phyloP scores from a whole-genome alignment of 2,888 invertebrate species.

The Pherbina coryleti region DNA sequence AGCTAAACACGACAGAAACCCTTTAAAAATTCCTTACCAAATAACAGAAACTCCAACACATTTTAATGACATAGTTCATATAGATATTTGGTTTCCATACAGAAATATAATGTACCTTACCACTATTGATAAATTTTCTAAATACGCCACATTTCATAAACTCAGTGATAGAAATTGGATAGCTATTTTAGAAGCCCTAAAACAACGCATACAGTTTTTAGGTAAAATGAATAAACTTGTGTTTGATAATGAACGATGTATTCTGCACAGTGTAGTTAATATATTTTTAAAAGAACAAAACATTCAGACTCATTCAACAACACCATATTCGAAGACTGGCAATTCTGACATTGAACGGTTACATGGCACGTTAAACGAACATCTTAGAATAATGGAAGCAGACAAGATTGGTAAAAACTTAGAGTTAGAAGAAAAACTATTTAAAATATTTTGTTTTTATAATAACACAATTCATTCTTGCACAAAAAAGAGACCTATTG shows the following conservation, averaged over 20 bases:
- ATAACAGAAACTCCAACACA: slow-evolving; percentile 41
- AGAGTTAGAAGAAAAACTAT: too few species aligned
- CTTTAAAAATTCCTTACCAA: slow-evolving; percentile 33
- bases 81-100: slow-evolving; percentile 36
- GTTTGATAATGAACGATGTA: too few species aligned
- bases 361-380: slow-evolving; percentile 39
- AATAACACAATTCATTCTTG: too few species aligned
- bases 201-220: neutral
- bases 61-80: slow-evolving; percentile 49
- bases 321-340: slow-evolving; percentile 34
- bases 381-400: slow-evolving; percentile 10
- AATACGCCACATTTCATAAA: slow-evolving; percentile 31
- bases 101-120: slow-evolving; percentile 30
- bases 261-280: neutral
- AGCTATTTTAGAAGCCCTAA: slow-evolving; percentile 30
- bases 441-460: too few species aligned
- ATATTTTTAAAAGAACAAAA: slow-evolving; percentile 32
- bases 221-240: too few species aligned
- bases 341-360: too few species aligned
- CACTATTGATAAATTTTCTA: slow-evolving; percentile 32
- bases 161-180: slow-evolving; percentile 15
- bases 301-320: slow-evolving; percentile 22
- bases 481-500: too few species aligned
- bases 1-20: slow-evolving; percentile 46
- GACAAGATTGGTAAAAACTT: too few species aligned